phyloP scores from a whole-genome alignment of 2,113 vertebrate species.

The Salvelinus sp. region DNA sequence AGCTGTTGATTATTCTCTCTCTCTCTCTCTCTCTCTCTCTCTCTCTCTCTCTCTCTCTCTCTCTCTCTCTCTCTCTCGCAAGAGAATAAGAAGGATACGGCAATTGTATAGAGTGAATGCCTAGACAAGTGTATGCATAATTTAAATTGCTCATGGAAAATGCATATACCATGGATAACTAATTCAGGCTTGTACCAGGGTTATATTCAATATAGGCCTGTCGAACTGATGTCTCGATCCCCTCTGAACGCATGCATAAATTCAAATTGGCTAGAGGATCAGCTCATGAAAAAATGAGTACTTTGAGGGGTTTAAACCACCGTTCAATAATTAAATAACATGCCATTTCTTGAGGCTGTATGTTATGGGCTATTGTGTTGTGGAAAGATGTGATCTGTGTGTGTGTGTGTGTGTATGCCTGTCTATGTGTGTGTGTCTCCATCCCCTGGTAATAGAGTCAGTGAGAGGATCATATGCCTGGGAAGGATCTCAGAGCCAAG shows the following conservation, averaged over 20 bases:
- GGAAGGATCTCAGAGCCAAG: not conserved
- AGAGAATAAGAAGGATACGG: not conserved
- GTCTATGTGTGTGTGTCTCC: not conserved
- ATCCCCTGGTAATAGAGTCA: not conserved
- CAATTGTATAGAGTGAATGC: not conserved
- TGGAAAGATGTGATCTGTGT: not conserved
- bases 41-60: no score
- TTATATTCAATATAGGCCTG: not conserved
- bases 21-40: slow-evolving; percentile 6
- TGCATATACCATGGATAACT: not conserved
- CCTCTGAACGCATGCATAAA: not conserved
- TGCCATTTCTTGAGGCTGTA: not conserved
- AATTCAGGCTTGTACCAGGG: not conserved
- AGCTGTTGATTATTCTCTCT: no score
- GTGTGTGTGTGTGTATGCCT: not conserved
- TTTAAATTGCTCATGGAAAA: not conserved
- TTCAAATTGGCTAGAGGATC: not conserved
- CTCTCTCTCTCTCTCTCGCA: not conserved
- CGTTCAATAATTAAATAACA: not conserved
- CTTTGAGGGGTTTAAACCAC: not conserved
- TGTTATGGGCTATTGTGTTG: not conserved
- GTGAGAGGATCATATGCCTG: not conserved
- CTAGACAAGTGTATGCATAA: slow-evolving; percentile 1
- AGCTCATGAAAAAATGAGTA: not conserved
- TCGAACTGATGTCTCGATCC: not conserved